phyloP scores from a whole-genome alignment of 2,888 invertebrate species.

The Meghimatium bilineatum region DNA sequence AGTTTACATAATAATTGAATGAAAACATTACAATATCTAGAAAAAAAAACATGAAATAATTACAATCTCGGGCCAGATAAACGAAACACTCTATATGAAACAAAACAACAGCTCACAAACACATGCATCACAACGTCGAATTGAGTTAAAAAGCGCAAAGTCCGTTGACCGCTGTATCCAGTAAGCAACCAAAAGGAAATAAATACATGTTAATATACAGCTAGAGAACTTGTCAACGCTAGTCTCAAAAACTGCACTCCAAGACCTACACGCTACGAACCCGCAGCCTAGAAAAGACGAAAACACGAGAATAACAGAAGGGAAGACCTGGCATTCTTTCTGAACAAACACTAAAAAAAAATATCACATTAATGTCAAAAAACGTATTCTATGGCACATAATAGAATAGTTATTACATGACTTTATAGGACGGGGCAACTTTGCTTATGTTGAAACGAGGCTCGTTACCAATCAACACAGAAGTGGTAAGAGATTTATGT shows the following conservation, averaged over 20 bases:
- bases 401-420: not conserved
- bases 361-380: not conserved
- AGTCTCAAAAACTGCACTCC: not conserved
- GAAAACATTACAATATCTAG: too few relatives aligned
- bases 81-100: too few relatives aligned
- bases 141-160: too few relatives aligned
- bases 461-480: not conserved
- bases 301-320: not conserved
- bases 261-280: not conserved
- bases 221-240: not conserved
- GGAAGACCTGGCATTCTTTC: not conserved
- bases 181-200: too few relatives aligned
- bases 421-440: not conserved
- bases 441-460: not conserved
- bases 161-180: too few relatives aligned
- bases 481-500: not conserved
- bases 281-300: not conserved
- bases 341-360: not conserved
- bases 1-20: too few relatives aligned
- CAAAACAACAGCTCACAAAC: too few relatives aligned
- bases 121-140: too few relatives aligned
- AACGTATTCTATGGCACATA: not conserved
- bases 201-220: not conserved
- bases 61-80: too few relatives aligned
- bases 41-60: too few relatives aligned